Evolutionary conservation across 2,797 vertebrate genomes (phyloP), one percentile per base, ranked within the genome.

Genomic region (Octomys mimax): DNA sequence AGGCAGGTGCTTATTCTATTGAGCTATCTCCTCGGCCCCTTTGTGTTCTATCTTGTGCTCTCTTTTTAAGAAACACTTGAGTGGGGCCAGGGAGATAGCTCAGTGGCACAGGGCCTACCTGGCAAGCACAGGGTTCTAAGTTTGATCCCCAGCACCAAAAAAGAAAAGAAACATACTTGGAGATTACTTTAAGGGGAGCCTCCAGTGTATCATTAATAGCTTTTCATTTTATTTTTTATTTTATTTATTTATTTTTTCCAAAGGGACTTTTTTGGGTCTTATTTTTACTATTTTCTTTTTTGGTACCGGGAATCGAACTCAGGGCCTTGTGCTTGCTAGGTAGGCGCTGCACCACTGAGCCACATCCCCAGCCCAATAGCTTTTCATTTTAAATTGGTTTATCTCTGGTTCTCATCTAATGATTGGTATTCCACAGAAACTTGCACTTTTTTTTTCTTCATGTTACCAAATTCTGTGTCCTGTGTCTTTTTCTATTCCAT

Each of bases 321-420:
- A 4, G 39, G 39, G 39, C 39, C 39, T 39, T 4, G 39, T 39
- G 39, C 39, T 39, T 39, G 39, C 39, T 39, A 39, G 39, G 39
- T 4, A 39, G 39, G 39, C 39, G 39, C 39, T 39, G 39, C 39
- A 4, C 39, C 39, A 39, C 39, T 39, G 39, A 39, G 39, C 39
- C 39, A 39, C 39, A 39, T 39, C 39, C 39, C 39, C 39, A 39
- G 39, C 39, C 39, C 39, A 0, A 98, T 98, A 24, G 99, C 99
- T 98, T 99, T 99, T 96, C 49, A 99, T 98, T 99, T 99, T 10
- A 99, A 99, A 88, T 99, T 99, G 28, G 99, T 99, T 95, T 99
- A 98, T 82, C 97, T 98, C 94, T 98, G 98, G 87, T 98, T 99
- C 52, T 99, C 99, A 6, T 98, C 98, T 0, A 97, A 93, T 52